Evolutionary conservation across 2,888 invertebrate species (phyloP).

Genomic region (Autographa gamma): DNA sequence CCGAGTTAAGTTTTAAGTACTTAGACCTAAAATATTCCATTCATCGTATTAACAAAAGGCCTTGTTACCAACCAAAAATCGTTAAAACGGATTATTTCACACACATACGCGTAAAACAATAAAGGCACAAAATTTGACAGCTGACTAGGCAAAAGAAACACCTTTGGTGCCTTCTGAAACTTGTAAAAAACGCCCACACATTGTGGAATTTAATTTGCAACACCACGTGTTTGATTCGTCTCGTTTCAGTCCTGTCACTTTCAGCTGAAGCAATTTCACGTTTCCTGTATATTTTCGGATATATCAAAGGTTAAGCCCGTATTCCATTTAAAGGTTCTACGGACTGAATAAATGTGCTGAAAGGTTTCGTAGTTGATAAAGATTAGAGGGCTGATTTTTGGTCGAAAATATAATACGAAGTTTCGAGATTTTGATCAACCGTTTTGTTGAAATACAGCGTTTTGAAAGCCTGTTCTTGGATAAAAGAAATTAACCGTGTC

Average conservation of each 20-base stretch:
- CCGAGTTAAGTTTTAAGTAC: too few species aligned
- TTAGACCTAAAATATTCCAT: neutral
- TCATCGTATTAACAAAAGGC: neutral
- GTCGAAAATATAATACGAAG: neutral
- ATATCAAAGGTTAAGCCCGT: constrained; percentile 53
- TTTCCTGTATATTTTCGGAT: constrained; percentile 56
- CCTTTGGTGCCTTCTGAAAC: neutral
- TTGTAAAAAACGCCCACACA: constrained; percentile 23
- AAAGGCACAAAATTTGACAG: neutral
- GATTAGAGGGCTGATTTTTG: constrained; percentile 20
- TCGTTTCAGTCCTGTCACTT: constrained; percentile 62
- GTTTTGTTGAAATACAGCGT: neutral
- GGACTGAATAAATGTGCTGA: constrained; percentile 42
- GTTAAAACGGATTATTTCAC: neutral
- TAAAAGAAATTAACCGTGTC: neutral
- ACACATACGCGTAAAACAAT: neutral
- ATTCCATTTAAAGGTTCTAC: constrained; percentile 37
- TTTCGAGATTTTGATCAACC: neutral
- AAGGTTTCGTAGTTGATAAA: constrained; percentile 26
- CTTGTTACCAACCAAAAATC: neutral
- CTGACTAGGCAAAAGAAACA: constrained; percentile 5
- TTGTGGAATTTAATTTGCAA: constrained; percentile 53
- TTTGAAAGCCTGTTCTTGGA: neutral
- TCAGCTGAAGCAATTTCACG: constrained; percentile 66
- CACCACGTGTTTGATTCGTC: constrained; percentile 45